Evolutionary conservation across 2,113 vertebrate genomes (phyloP).

Genomic region (Felis catus): DNA sequence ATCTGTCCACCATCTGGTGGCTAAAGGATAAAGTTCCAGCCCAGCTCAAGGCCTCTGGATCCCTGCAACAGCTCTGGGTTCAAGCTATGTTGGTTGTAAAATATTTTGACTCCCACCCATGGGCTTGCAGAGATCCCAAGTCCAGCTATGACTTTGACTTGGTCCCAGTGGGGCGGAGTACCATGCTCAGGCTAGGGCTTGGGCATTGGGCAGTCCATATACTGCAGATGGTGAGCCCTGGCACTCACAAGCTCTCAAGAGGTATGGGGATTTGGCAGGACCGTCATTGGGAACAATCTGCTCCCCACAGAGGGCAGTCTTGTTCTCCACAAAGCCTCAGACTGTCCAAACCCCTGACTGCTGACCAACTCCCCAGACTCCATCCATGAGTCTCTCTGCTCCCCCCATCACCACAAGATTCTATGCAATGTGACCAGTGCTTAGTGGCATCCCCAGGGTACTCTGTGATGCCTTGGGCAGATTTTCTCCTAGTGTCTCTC

Average conservation of each 20-base stretch:
- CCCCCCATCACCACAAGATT: fast-evolving
- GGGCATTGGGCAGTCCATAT: not conserved
- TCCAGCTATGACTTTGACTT: not conserved
- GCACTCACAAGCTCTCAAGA: not conserved
- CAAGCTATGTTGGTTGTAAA: not conserved
- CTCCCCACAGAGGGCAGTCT: not conserved
- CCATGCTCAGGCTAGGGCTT: not conserved
- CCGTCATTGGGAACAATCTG: too few species aligned
- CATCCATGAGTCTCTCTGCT: not conserved
- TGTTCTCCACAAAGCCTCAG: not conserved
- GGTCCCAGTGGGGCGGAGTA: too few species aligned
- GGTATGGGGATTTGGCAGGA: not conserved
- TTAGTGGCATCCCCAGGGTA: not conserved
- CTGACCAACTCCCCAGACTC: not conserved
- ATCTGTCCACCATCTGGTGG: too few species aligned
- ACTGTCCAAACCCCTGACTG: not conserved
- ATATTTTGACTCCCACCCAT: not conserved
- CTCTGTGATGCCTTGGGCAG: not conserved
- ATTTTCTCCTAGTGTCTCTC: not conserved
- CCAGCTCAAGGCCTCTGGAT: not conserved
- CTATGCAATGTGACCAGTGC: not conserved
- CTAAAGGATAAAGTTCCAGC: not conserved
- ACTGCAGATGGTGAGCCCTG: not conserved
- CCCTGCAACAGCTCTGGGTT: not conserved
- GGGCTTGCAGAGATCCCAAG: not conserved